These are phyloP conservation scores for Craseonycteris thonglongyai DNA, from an alignment of 2,113 vertebrate species.

Conservation along the genomic window DNA sequence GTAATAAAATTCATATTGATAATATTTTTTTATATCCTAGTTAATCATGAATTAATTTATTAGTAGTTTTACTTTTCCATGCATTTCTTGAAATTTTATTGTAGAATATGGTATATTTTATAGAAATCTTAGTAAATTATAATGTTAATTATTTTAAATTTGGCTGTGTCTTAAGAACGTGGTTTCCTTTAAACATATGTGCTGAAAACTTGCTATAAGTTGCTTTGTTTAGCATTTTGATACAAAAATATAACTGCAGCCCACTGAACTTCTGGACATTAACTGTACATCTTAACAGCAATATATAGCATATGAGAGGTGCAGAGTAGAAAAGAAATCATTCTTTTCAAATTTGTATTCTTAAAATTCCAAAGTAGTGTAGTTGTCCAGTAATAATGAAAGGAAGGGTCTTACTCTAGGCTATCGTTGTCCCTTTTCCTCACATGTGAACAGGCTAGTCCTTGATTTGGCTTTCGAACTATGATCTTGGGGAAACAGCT, in stretches of 20 bases:
- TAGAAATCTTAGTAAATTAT: not conserved
- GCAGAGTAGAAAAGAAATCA: not conserved
- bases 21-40: not conserved
- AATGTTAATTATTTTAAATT: slow-evolving; percentile 3
- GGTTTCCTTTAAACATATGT: not conserved
- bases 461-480: not conserved
- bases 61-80: not conserved
- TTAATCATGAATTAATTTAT: not conserved
- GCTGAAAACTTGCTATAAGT: not conserved
- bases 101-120: not conserved
- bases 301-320: not conserved
- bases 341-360: not conserved
- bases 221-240: not conserved
- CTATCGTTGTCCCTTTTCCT: not conserved
- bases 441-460: not conserved
- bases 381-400: not conserved
- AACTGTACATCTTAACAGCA: not conserved
- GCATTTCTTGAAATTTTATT: not conserved
- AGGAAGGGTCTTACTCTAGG: not conserved
- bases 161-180: not conserved
- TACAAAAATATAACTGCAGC: not conserved
- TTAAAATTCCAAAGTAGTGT: not conserved
- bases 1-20: not conserved
- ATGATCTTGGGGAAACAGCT: not conserved
- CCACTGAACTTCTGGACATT: not conserved